Evolutionary conservation across 2,113 vertebrate species (phyloP).

Genomic region (Globicephala melas): DNA sequence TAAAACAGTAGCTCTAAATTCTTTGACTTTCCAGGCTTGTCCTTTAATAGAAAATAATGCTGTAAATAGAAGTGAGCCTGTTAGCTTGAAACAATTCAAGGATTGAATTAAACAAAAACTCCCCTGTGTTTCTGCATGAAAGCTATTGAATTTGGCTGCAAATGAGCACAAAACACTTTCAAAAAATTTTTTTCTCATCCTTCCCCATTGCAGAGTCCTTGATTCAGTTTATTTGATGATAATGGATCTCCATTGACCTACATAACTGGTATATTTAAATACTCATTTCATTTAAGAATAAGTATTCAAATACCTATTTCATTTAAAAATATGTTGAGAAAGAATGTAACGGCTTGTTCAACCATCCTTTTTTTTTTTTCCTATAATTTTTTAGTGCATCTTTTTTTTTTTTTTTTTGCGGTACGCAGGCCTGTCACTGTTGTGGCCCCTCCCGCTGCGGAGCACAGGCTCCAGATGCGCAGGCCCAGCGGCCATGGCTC

Average conservation of each 20-base stretch:
- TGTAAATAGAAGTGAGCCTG: conserved; percentile 63
- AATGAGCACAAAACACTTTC: conserved; percentile 66
- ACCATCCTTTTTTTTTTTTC: conserved; percentile 26
- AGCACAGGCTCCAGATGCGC: too few relatives aligned
- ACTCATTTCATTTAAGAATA: conserved; percentile 69
- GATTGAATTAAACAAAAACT: conserved; percentile 70
- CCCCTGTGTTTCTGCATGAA: conserved; percentile 70
- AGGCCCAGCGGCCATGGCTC: too few relatives aligned
- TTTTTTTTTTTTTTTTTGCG: too few relatives aligned
- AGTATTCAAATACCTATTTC: conserved; percentile 64
- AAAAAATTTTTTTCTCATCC: conserved; percentile 20
- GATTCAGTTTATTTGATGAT: conserved; percentile 66
- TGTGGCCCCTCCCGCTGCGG: too few relatives aligned
- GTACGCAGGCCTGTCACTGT: too few relatives aligned
- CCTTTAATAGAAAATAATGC: conserved; percentile 73
- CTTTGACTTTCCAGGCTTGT: conserved; percentile 65
- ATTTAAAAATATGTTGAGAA: conserved; percentile 62
- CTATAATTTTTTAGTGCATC: too few relatives aligned
- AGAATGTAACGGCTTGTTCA: conserved; percentile 67
- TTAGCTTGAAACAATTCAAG: conserved; percentile 75
- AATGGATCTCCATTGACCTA: conserved; percentile 63
- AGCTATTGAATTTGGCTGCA: conserved; percentile 73
- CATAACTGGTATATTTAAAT: conserved; percentile 59
- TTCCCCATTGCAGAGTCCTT: conserved; percentile 47
- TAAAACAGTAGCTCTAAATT: conserved; percentile 58